Evolutionary conservation across 2,113 vertebrate genomes (phyloP), one percentile per base, ranked within the genome.

Genomic region (Otis tarda): DNA sequence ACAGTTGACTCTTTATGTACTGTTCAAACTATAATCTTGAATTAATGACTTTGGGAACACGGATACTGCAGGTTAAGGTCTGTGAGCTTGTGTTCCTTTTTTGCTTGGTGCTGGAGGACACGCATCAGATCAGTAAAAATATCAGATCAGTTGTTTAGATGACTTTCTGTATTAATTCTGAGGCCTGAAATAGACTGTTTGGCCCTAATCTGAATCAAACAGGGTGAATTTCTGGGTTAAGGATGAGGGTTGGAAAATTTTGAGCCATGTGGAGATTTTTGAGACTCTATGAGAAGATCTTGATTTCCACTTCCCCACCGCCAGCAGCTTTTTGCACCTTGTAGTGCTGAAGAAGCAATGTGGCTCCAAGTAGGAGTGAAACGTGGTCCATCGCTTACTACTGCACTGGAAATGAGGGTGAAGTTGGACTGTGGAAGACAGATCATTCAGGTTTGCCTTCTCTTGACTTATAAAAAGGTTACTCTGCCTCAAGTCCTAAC

Each of bases 11-110:
- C 9, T 65, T 92, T 70, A 85, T 25, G 76, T 81, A 82, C 53
- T 89, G 30, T 94, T 93, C 65, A 71, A 87, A 33, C 45, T 96
- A 50, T 87, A 76, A 89, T 87, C 67, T 95, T 91, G n/a, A 90
- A 79, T 80, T 90, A 87, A 89, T 78, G 56, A 94, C 95, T 93
- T 88, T 89, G 69, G 65, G 56, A 92, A 33, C 37, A 6, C 56
- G 49, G 74, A 28, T 82, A 92, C 85, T 73, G 27, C 33, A 76
- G 20, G 33, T 74, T 82, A 73, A 95, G 27, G 43, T 67, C 73
- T 91, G 35, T 60, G 59, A 83, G 37, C 8, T 86, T 83, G 24
- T 39, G 39, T 79, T 76, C 45, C 24, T 73, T 89, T 89, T 73
- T 73, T 80, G 59, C 45, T 60, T 67, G 11, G 39, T 81, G 84